phyloP scores from a whole-genome alignment of 1,140 invertebrate genomes.

The Pseudomyrmex dendroicus region DNA sequence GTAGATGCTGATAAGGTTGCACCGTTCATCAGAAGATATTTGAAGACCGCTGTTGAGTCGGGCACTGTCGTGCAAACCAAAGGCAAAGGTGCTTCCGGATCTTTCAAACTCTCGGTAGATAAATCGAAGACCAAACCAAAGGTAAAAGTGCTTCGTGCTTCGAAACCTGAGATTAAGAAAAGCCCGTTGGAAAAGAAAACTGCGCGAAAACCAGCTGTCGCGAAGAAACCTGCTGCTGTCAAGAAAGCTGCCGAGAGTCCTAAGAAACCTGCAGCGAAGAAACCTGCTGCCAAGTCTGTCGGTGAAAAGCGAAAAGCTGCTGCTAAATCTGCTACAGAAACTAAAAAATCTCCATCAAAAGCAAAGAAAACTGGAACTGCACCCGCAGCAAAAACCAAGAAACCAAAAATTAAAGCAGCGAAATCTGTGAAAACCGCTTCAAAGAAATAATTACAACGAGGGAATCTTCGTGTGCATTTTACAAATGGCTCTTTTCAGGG shows the following conservation, averaged over 20 bases:
- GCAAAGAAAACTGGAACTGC: constrained; percentile 60
- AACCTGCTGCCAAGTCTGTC: constrained; percentile 4
- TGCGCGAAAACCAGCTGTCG: constrained; percentile 1
- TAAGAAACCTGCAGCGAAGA: neutral
- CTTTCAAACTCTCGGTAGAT: constrained; percentile 24
- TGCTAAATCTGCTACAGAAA: neutral
- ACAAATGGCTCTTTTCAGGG: constrained; percentile 61
- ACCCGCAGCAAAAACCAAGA: constrained; percentile 64
- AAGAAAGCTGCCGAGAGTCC: constrained; percentile 40
- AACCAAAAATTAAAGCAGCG: constrained; percentile 32
- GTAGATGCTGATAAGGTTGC: constrained; percentile 49
- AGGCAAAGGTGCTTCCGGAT: constrained; percentile 56
- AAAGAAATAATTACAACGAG: constrained; percentile 63
- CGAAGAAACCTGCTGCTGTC: constrained; percentile 1
- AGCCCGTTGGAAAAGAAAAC: constrained; percentile 41
- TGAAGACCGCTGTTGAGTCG: constrained; percentile 41
- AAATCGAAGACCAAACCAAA: constrained; percentile 25
- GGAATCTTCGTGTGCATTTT: neutral
- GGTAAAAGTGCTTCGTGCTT: neutral
- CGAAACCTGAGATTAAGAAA: constrained; percentile 11
- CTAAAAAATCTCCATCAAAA: constrained; percentile 45
- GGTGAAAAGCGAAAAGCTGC: constrained; percentile 39
- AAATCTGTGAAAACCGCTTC: constrained; percentile 44
- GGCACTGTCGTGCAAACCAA: constrained; percentile 55
- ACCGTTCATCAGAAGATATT: constrained; percentile 46